A percentile compares a stretch with the other conserved stretches of the same genome.
Evolutionary conservation across 2,113 vertebrate genomes (phyloP).

Genomic region (Ginglymostoma cirratum): DNA sequence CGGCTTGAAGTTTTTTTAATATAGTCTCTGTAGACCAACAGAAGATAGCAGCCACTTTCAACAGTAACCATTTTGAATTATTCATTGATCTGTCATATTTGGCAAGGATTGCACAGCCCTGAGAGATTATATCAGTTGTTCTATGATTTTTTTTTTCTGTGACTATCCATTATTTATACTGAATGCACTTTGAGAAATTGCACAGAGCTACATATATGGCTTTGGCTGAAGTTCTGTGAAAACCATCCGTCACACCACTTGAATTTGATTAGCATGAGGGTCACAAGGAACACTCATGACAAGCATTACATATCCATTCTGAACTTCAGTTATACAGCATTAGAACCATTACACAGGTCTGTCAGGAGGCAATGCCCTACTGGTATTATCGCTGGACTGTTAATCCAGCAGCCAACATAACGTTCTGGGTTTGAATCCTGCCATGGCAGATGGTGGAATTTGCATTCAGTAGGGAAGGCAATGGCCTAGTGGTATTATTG

Average conservation of each 20-base stretch:
- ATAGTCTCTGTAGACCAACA: not conserved
- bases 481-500: too few species aligned
- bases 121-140: conserved; percentile 30
- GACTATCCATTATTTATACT: conserved; percentile 28
- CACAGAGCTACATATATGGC: not conserved
- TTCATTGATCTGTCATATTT: conserved; percentile 14
- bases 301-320: not conserved
- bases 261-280: not conserved
- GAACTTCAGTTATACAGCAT: not conserved
- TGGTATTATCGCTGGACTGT: too few species aligned
- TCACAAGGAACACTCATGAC: not conserved
- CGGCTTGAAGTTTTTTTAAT: conserved; percentile 25
- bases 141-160: not conserved
- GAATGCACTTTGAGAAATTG: conserved; percentile 13
- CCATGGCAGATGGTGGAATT: too few species aligned
- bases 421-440: too few species aligned
- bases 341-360: not conserved
- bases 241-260: not conserved
- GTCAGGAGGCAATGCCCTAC: not conserved
- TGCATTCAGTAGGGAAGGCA: too few species aligned
- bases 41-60: conserved; percentile 11
- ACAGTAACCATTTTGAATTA: conserved; percentile 15
- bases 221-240: not conserved
- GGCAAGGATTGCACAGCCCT: conserved; percentile 1
- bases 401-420: too few species aligned